phyloP scores from a whole-genome alignment of 2,888 invertebrate genomes.

The Elegia similella region DNA sequence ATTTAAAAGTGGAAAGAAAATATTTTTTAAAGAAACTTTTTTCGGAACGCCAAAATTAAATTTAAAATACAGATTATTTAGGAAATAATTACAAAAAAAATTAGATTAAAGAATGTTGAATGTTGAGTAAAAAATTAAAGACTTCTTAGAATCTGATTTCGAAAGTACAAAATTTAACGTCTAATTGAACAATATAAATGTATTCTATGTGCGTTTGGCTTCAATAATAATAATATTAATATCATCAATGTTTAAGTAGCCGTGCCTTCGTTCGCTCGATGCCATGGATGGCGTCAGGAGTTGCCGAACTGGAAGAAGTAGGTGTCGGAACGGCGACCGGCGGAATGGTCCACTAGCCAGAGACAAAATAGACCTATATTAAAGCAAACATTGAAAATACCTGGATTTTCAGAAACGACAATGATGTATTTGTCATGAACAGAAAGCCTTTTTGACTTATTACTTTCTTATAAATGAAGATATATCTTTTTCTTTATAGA shows the following conservation, averaged over 20 bases:
- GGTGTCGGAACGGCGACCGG: slow-evolving; percentile 29
- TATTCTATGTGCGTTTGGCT: slow-evolving; percentile 79
- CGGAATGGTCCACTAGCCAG: not conserved
- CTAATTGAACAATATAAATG: slow-evolving; percentile 65
- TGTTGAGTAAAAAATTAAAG: slow-evolving; percentile 75
- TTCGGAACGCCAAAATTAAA: slow-evolving; percentile 81
- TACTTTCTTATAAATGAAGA: not conserved
- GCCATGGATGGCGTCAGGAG: slow-evolving; percentile 43
- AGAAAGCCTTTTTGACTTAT: not conserved
- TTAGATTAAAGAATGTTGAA: slow-evolving; percentile 62
- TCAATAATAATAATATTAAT: slow-evolving; percentile 53
- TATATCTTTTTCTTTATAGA: not conserved
- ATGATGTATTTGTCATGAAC: not conserved
- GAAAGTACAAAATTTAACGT: slow-evolving; percentile 79
- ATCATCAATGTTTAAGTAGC: slow-evolving; percentile 73
- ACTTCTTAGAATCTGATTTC: slow-evolving; percentile 80
- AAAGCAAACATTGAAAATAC: not conserved
- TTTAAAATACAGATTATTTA: slow-evolving; percentile 78
- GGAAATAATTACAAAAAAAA: slow-evolving; percentile 67
- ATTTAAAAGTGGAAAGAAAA: slow-evolving; percentile 71
- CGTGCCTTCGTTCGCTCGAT: slow-evolving; percentile 79
- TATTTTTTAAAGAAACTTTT: slow-evolving; percentile 80
- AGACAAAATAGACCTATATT: not conserved
- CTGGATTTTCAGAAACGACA: not conserved
- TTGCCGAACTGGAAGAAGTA: slow-evolving; percentile 32